Evolutionary conservation across 2,797 vertebrate species (phyloP), one percentile per base, ranked within the genome.

Genomic region (Ctenopoma multispine): DNA sequence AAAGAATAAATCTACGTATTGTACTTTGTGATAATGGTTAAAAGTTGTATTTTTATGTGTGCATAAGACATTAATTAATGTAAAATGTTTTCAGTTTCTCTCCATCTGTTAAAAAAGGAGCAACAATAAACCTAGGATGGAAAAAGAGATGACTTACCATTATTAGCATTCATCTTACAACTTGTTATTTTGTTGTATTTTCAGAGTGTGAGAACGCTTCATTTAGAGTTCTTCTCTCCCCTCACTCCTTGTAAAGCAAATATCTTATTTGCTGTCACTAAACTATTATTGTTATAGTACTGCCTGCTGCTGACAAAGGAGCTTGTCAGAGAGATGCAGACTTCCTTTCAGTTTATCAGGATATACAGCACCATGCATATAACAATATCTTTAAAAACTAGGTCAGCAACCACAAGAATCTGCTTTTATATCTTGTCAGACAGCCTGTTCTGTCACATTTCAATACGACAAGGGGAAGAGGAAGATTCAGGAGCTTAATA

Each of bases 301-400:
- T 48, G 54, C 41, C 51, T 55, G 61, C n/a, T 55, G 49, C 77
- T 78, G 68, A 67, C 69, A 47, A 47, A 58, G 66, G 55, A 67
- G 2, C 79, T 85, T 92, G 83, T 88, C 86, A 83, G 66, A 81
- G 68, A 79, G 58, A 71, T 0, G 18, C 84, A 88, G 68, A 84
- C 88, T 93, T 94, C 92, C 91, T 90, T 49, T 78, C 14, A 66
- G 36, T 75, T 89, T 87, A 91, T 91, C 87, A 63, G 58, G 31
- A 69, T 4, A 6, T 6, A 53, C 34, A 84, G 14, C 63, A 47
- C 14, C 54, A 18, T 13, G 21, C 14, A n/a, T 54, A 23, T 14
- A 4, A 20, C 29, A 10, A 31, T 10, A 17, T 54, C 29, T 48
- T 10, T 47, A 0, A 34, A 49, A 50, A 46, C 13, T 10, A 34